Evolutionary conservation across 2,888 invertebrate genomes (phyloP).

Genomic region (Drosophila kambysellisi): DNA sequence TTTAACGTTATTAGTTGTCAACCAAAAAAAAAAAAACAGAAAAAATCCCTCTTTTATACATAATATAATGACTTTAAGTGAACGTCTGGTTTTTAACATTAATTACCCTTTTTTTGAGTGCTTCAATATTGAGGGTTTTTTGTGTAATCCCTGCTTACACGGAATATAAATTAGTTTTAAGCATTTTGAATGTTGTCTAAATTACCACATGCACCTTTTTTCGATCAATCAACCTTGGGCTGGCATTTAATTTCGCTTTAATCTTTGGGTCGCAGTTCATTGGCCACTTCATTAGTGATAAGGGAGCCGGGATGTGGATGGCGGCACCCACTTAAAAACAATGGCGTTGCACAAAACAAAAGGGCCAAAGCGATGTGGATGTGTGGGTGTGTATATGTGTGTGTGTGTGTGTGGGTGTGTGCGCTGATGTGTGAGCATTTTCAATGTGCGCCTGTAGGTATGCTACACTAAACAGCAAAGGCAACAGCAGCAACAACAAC

Average conservation of each 20-base stretch:
- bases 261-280: constrained; percentile 77
- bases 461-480: constrained; percentile 55
- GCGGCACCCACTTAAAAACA: constrained; percentile 76
- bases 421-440: constrained; percentile 42
- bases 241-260: constrained; percentile 77
- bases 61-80: not conserved
- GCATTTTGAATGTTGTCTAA: constrained; percentile 24
- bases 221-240: constrained; percentile 57
- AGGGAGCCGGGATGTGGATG: constrained; percentile 61
- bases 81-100: constrained; percentile 4
- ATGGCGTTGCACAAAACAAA: constrained; percentile 72
- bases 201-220: constrained; percentile 58
- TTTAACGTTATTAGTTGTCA: constrained; percentile 1
- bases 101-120: constrained; percentile 20
- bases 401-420: constrained; percentile 14
- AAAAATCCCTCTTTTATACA: not conserved
- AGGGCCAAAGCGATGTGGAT: constrained; percentile 28
- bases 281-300: constrained; percentile 79
- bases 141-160: not conserved
- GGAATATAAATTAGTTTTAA: constrained; percentile 10
- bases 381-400: constrained; percentile 15
- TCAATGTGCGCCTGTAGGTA: constrained; percentile 56
- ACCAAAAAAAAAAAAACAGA: not conserved
- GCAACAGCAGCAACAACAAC: constrained; percentile 24
- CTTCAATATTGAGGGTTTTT: not conserved